Conservation (phyloP, 2,797 vertebrate genomes). For the Gallirallus australis region DNA sequence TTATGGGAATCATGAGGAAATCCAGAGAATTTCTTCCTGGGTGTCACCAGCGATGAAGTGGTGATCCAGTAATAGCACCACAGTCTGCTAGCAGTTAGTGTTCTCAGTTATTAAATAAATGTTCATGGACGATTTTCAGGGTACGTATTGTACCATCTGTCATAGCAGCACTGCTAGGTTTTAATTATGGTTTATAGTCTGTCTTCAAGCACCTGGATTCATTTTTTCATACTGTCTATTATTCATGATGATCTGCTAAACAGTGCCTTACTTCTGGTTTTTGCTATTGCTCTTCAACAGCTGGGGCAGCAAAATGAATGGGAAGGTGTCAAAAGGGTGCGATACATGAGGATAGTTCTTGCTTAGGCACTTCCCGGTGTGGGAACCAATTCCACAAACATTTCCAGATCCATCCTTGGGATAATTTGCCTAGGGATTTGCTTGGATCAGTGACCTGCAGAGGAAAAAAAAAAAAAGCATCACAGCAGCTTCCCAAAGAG, state of each 20-base stretch:
- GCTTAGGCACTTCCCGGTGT: rapidly evolving
- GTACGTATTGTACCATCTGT: slow-evolving; percentile 61
- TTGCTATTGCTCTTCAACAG: background rate
- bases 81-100: slow-evolving; percentile 18
- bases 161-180: slow-evolving; percentile 45
- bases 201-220: slow-evolving; percentile 62
- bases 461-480: background rate
- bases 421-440: background rate
- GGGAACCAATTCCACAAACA: background rate
- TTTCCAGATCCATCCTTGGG: background rate
- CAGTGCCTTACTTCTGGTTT: background rate
- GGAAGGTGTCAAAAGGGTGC: background rate
- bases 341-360: background rate
- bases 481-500: background rate
- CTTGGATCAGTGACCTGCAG: background rate
- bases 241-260: slow-evolving; percentile 32
- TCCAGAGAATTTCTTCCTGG: background rate
- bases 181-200: slow-evolving; percentile 63
- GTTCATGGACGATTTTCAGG: slow-evolving; percentile 54
- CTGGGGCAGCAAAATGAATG: background rate
- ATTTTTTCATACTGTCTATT: slow-evolving; percentile 38
- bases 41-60: background rate
- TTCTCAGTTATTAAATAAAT: slow-evolving; percentile 9
- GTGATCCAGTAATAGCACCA: background rate
- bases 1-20: background rate